Conservation (phyloP, 2,797 vertebrate species). For the Chiloscyllium punctatum region DNA sequence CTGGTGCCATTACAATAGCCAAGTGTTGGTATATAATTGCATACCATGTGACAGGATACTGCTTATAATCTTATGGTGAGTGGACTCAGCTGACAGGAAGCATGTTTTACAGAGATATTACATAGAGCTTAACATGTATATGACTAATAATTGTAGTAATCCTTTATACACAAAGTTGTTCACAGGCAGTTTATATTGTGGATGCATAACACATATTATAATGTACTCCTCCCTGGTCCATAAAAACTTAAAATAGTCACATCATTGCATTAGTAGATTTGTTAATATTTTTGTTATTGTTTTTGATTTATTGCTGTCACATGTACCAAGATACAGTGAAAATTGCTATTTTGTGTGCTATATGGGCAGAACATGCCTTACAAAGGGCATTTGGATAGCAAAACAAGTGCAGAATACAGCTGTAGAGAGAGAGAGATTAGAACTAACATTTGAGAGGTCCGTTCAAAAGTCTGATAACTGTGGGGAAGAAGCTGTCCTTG, state of each 20-base stretch:
- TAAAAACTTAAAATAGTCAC: background rate
- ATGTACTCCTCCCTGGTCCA: background rate
- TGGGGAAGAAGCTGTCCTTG: too few relatives aligned
- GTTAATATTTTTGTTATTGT: background rate
- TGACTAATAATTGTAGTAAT: background rate
- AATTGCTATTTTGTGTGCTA: too few relatives aligned
- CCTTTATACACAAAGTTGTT: background rate
- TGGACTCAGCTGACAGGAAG: slow-evolving; percentile 24
- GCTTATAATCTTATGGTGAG: background rate
- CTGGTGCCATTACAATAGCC: background rate
- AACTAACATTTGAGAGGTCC: too few relatives aligned
- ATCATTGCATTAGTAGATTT: background rate
- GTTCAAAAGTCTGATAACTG: too few relatives aligned
- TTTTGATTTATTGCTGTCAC: background rate
- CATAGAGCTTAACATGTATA: background rate
- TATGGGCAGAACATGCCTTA: too few relatives aligned
- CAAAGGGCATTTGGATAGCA: too few relatives aligned
- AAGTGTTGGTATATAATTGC: slow-evolving; percentile 20
- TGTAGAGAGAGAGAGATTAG: too few relatives aligned
- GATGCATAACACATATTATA: background rate
- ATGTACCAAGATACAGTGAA: too few relatives aligned
- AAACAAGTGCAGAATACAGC: too few relatives aligned
- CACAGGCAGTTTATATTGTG: background rate
- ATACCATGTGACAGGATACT: slow-evolving; percentile 15
- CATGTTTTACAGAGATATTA: slow-evolving; percentile 28